Conservation (phyloP, 2,888 invertebrate species). For the Drosophila tanythrix region DNA sequence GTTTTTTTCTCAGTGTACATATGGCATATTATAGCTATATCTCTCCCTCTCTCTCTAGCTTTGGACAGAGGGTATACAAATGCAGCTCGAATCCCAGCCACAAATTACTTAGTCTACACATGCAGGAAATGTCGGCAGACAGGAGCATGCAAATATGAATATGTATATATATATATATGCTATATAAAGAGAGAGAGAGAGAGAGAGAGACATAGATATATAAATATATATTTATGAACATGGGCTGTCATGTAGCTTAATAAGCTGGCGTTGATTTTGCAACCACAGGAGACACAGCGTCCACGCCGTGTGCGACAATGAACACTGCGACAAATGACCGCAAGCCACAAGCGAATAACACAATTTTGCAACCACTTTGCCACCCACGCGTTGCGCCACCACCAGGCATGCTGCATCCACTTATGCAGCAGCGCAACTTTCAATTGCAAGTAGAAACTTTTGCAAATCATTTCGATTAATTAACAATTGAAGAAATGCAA, state of each 20-base stretch:
- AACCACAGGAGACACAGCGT: slow-evolving; percentile 39
- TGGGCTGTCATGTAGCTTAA: slow-evolving; percentile 56
- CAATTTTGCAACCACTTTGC: slow-evolving; percentile 31
- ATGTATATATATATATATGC: slow-evolving; percentile 12
- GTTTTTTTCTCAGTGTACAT: not conserved
- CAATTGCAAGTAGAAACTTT: not conserved
- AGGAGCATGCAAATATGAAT: slow-evolving; percentile 26
- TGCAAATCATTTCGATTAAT: slow-evolving; percentile 15
- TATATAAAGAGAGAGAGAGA: slow-evolving; percentile 6
- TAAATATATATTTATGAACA: slow-evolving; percentile 53
- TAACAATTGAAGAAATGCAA: slow-evolving; percentile 7
- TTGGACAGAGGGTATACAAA: slow-evolving; percentile 12
- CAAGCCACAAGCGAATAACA: slow-evolving; percentile 49
- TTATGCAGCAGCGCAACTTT: slow-evolving; percentile 5
- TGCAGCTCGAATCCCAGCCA: slow-evolving; percentile 32
- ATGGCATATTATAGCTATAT: not conserved
- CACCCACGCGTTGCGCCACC: slow-evolving; percentile 8
- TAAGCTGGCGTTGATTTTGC: slow-evolving; percentile 60
- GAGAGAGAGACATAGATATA: slow-evolving; percentile 17
- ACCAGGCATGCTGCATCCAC: not conserved
- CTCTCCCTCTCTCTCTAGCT: not conserved
- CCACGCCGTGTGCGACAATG: slow-evolving; percentile 20
- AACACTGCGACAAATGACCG: slow-evolving; percentile 51
- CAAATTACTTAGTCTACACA: slow-evolving; percentile 59
- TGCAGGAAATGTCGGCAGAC: slow-evolving; percentile 48